These are phyloP conservation scores for Ammodramus savannarum DNA, from an alignment of 2,113 vertebrate species.

Conservation along the genomic window DNA sequence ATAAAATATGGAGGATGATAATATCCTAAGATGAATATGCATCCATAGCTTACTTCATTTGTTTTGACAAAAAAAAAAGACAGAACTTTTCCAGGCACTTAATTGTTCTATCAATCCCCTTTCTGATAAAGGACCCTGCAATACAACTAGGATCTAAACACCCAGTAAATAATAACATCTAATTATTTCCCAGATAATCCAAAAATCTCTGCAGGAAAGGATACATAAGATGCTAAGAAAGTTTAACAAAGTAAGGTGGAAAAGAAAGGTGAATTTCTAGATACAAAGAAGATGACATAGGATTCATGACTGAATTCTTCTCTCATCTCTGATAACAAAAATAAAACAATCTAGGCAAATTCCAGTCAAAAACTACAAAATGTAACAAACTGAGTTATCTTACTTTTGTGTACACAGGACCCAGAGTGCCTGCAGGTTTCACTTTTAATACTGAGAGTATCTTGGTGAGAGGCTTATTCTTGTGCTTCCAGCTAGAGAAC, in stretches of 20 bases:
- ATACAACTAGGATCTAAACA: not conserved
- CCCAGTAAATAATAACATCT: not conserved
- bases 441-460: not conserved
- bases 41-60: not conserved
- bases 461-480: not conserved
- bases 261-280: not conserved
- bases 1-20: not conserved
- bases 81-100: not conserved
- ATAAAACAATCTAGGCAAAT: not conserved
- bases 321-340: not conserved
- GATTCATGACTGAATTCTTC: not conserved
- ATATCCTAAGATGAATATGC: not conserved
- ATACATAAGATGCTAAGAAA: not conserved
- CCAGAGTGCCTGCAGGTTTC: not conserved
- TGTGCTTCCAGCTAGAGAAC: not conserved
- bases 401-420: not conserved
- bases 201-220: not conserved
- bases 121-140: not conserved
- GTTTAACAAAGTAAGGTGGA: not conserved
- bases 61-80: not conserved
- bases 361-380: not conserved
- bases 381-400: not conserved
- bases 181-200: not conserved
- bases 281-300: not conserved
- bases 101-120: not conserved